Base-by-base conservation (phyloP, 2,113 vertebrate genomes). In the Opisthocomus hoazin region DNA sequence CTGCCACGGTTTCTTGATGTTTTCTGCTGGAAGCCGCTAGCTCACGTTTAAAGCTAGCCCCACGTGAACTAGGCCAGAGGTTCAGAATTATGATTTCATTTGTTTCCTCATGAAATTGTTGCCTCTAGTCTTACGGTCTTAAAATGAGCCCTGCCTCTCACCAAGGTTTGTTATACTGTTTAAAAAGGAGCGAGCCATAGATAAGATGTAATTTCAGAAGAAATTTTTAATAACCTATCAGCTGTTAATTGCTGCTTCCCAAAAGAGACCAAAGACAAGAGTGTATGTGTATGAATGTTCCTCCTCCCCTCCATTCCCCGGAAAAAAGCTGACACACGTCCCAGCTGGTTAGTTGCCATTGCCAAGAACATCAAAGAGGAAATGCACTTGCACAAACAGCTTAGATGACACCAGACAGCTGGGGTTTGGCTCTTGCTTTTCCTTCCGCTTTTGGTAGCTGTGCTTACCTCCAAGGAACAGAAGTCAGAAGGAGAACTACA, bases 141-240 rank as follows among this genome's bases (percentile, higher is more conserved):
- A 57, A 95, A 92, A 84, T 39, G 11, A 94, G 84, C 80, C 39
- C 73, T 32, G 22, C 51, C 70, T 75, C 74, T 81, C 84, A 70
- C 50, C 69, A 89, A 92, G 95, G 84, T 92, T 95, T 95, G 85
- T 93, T 90, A 76, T 3, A 70, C 53, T 68, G 46, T 88, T 95
- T 70, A 90, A 76, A 97, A 93, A 84, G 79, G 45, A 94, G n/a
- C 50, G 83, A 92, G 76, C 75, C 92, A 90, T 6, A 88, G 75
- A 92, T 79, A 90, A 93, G 81, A 93, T 77, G 85, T 70, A 94
- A 96, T 97, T 97, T 92, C 88, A 86, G 68, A 95, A 96, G 85
- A 95, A 92, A 92, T 93, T 86, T 97, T 94, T 96, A 96, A 97
- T 96, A 94, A 97, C 88, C 95, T 97, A 94, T 96, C 94, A 95